Evolutionary conservation across 92 coral and sea anemone genomes (phyloP), one percentile per base, ranked within the genome.

Genomic region (Isaurus tuberculatus): DNA sequence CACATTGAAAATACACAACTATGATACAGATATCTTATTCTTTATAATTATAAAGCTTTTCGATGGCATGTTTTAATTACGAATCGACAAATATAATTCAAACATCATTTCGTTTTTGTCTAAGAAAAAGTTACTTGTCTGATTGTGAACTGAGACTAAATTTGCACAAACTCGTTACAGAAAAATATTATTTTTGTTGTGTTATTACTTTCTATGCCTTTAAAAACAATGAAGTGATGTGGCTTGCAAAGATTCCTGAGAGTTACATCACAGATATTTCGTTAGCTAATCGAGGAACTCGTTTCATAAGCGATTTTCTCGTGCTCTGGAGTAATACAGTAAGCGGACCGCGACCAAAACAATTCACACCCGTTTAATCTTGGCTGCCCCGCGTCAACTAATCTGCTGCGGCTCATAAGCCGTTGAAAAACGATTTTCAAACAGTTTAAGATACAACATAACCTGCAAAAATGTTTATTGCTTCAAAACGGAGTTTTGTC

Each of bases 341-440:
- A 77, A 77, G 58, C 32, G 70, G 58, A 77, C 51, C 82, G 82
- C 60, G 65, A 32, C 70, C 51, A 77, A 16, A 72, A 26, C 70
- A 34, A 43, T 77, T 34, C 69, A 77, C 82, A 77, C 37, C 60
- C 82, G 69, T 55, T 77, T 60, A 77, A 77, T 77, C 48, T 77
- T 44, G 20, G 29, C n/a, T 58, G 82, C 60, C 70, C 70, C 36
- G 82, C 42, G 16, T 49, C 34, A 34, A 77, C 51, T 61, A 20
- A 34, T 34, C 36, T n/a, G 70, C 69, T 27, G 31, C 14, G 34
- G 53, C 33, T 23, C 34, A 25, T 19, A 40, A 37, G 26, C 29
- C 55, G 2, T 5, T 27, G 53, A 33, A 9, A 77, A 60, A 57
- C 36, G 25, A 77, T 16, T 30, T 57, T 30, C n/a, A 19, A 40